These are phyloP conservation scores for Diloba caeruleocephala DNA, from an alignment of 2,888 invertebrate species.

Conservation along the genomic window DNA sequence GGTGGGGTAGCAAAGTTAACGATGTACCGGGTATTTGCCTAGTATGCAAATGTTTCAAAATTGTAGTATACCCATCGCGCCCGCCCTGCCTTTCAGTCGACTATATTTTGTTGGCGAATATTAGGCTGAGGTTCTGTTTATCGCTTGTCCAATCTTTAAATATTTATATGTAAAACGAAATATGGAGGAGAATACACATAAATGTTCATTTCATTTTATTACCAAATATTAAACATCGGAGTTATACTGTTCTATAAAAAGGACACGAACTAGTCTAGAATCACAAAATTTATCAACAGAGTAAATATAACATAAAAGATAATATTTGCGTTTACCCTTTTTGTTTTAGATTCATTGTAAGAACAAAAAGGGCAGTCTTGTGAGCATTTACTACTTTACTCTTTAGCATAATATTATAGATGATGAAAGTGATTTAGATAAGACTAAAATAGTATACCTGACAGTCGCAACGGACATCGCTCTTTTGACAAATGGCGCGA, in stretches of 20 bases:
- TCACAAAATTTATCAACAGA: slow-evolving; percentile 22
- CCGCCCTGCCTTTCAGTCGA: slow-evolving; percentile 29
- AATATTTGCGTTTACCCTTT: slow-evolving; percentile 7
- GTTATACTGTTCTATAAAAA: slow-evolving; percentile 13
- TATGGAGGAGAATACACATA: slow-evolving; percentile 6
- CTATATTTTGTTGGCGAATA: slow-evolving; percentile 42
- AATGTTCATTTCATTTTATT: slow-evolving; percentile 18
- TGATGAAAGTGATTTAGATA: too few species aligned
- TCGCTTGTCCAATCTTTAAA: slow-evolving; percentile 45
- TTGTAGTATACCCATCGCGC: slow-evolving; percentile 55
- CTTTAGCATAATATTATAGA: too few species aligned
- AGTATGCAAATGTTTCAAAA: slow-evolving; percentile 56
- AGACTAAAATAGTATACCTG: too few species aligned
- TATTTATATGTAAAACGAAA: slow-evolving; percentile 33
- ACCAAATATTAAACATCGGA: slow-evolving; percentile 3
- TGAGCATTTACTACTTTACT: too few species aligned
- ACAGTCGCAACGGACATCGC: too few species aligned
- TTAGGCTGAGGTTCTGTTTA: slow-evolving; percentile 37
- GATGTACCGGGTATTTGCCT: slow-evolving; percentile 53
- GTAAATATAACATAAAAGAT: slow-evolving; percentile 7
- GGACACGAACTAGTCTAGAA: not conserved
- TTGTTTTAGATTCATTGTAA: slow-evolving; percentile 10
- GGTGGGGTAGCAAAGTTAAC: slow-evolving; percentile 51
- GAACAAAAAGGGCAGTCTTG: too few species aligned
- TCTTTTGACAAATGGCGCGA: too few species aligned